A percentile compares a stretch with the other conserved stretches of the same genome.
These are phyloP conservation scores for Drosophila nr. fundita DNA, from an alignment of 2,888 invertebrate species.

Conservation along the genomic window DNA sequence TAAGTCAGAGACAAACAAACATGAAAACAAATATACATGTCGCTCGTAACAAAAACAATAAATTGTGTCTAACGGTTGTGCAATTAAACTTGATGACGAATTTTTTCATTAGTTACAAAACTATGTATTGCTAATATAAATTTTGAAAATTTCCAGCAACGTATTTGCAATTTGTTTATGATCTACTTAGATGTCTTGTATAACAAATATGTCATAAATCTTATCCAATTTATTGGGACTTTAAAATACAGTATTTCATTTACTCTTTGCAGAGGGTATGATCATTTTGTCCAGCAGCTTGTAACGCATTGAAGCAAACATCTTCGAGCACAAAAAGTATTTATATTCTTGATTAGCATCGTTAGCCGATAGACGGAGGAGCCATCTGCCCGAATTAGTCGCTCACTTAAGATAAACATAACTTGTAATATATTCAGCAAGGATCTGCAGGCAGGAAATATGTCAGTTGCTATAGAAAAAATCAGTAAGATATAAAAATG, in stretches of 20 bases:
- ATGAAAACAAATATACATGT: background rate
- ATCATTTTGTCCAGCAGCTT: background rate
- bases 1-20: background rate
- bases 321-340: background rate
- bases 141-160: background rate
- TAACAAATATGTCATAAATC: background rate
- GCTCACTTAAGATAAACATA: background rate
- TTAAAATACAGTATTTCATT: background rate
- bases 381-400: background rate
- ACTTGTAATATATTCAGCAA: background rate
- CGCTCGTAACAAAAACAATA: slow-evolving; percentile 22
- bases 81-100: slow-evolving; percentile 33
- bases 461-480: background rate
- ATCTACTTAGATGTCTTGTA: background rate
- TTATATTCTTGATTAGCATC: background rate
- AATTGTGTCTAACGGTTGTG: slow-evolving; percentile 19
- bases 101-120: slow-evolving; percentile 13
- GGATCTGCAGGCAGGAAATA: background rate
- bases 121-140: slow-evolving; percentile 28
- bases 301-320: background rate
- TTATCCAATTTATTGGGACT: background rate
- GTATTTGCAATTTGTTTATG: background rate
- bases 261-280: background rate
- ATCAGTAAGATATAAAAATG: accelerated
- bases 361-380: background rate